A percentile compares a stretch with the other conserved stretches of the same genome.
Conservation (phyloP, 2,888 invertebrate genomes). For the Lasius platythorax region DNA sequence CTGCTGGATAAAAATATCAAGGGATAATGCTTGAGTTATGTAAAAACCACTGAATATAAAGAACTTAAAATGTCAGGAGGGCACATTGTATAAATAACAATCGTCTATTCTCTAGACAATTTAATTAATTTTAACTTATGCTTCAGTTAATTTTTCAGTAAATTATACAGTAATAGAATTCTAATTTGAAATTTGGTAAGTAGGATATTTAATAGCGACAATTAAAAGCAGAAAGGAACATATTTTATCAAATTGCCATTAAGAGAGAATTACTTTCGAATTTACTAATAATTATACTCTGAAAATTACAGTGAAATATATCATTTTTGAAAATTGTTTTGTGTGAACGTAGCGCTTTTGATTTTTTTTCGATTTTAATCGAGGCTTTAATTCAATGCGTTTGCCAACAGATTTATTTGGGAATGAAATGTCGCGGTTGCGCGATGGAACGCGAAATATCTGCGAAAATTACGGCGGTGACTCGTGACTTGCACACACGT, state of each 20-base stretch:
- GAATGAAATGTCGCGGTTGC: slow-evolving; percentile 9
- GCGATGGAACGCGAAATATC: slow-evolving; percentile 34
- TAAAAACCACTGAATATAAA: neutral
- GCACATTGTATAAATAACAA: neutral
- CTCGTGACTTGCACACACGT: slow-evolving; percentile 41
- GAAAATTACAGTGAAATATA: neutral
- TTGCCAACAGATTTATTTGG: slow-evolving; percentile 3
- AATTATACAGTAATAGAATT: neutral
- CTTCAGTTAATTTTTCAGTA: neutral
- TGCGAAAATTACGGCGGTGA: slow-evolving; percentile 38
- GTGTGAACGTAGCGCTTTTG: neutral
- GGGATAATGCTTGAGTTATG: neutral
- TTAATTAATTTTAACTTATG: neutral
- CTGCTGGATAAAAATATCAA: neutral
- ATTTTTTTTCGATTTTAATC: neutral
- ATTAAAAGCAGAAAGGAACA: neutral
- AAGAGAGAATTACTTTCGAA: neutral
- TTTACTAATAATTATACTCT: neutral
- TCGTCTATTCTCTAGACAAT: neutral
- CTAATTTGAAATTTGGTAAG: neutral
- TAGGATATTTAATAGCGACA: neutral
- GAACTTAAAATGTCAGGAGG: neutral
- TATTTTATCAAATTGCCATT: neutral
- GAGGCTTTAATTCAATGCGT: neutral
- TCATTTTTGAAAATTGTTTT: neutral